Conservation (phyloP, 2,113 vertebrate species). For the Apodemus speciosus region DNA sequence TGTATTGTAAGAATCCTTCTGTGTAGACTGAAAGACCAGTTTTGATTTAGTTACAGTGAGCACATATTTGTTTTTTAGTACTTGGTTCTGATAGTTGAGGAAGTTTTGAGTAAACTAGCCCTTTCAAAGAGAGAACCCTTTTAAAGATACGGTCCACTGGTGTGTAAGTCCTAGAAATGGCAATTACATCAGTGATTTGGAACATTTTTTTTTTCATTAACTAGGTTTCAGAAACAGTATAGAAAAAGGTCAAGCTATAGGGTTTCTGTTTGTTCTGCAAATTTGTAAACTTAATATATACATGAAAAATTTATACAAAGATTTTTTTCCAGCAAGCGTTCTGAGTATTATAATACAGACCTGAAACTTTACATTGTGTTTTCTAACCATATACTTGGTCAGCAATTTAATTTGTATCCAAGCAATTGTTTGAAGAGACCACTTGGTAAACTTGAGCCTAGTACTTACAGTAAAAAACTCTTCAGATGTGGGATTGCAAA, state of each 20-base stretch:
- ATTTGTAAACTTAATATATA: conserved; percentile 37
- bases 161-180: conserved; percentile 36
- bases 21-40: background rate
- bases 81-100: conserved; percentile 52
- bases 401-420: conserved; percentile 32
- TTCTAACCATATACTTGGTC: background rate
- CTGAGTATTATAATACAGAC: background rate
- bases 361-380: conserved; percentile 24
- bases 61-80: background rate
- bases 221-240: conserved; percentile 2
- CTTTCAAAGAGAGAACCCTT: background rate
- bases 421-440: background rate
- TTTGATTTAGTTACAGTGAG: conserved; percentile 48
- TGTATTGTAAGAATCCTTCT: background rate
- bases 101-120: background rate
- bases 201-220: background rate
- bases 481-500: conserved; percentile 44
- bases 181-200: background rate
- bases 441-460: background rate
- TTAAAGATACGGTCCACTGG: background rate
- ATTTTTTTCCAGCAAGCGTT: conserved; percentile 16
- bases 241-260: conserved; percentile 46
- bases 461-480: conserved; percentile 18
- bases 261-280: background rate
- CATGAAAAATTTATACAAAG: background rate